These are phyloP conservation scores for Rallus limicola DNA, from an alignment of 2,113 vertebrate species.

Conservation along the genomic window DNA sequence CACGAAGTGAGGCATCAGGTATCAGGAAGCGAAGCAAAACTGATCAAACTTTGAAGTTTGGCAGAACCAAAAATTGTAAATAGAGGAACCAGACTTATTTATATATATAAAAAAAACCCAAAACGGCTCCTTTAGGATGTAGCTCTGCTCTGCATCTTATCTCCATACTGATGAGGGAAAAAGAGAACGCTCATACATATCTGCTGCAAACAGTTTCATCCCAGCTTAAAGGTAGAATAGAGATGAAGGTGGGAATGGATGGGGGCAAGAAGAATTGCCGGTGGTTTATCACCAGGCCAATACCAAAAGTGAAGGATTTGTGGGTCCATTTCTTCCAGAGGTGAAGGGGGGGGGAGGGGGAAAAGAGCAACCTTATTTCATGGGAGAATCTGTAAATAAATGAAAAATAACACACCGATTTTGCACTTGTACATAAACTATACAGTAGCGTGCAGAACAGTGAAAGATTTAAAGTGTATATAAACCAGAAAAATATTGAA, in stretches of 20 bases:
- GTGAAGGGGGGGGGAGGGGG: neutral
- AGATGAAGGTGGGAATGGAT: neutral
- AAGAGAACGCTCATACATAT: neutral
- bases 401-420: neutral
- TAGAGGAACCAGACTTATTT: neutral
- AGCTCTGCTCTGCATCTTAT: neutral
- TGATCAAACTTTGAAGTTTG: neutral
- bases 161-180: neutral
- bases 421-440: conserved; percentile 71
- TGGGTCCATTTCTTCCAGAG: neutral
- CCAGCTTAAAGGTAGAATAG: neutral
- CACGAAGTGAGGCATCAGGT: neutral
- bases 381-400: conserved; percentile 59
- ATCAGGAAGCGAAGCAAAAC: neutral
- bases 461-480: conserved; percentile 58
- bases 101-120: neutral
- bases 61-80: neutral
- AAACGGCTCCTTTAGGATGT: neutral
- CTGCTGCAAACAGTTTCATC: conserved; percentile 27
- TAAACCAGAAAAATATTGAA: conserved; percentile 58
- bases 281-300: neutral
- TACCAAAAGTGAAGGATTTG: neutral
- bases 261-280: neutral
- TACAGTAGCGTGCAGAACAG: conserved; percentile 42
- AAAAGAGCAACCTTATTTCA: neutral